phyloP scores from a whole-genome alignment of 2,113 vertebrate species.

The Pelodiscus sinensis region DNA sequence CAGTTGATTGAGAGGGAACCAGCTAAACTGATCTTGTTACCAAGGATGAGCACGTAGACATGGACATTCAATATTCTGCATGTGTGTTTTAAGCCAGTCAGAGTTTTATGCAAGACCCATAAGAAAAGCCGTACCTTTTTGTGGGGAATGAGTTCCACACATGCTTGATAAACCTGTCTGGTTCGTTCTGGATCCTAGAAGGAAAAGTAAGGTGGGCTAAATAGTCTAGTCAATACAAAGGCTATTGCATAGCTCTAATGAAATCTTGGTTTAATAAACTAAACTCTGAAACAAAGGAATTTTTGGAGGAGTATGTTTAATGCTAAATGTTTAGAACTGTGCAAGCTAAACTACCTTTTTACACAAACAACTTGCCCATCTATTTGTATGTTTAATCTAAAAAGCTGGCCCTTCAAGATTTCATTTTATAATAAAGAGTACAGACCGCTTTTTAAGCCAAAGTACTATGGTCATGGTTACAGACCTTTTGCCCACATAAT shows the following conservation, averaged over 20 bases:
- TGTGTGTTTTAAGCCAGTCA: neutral
- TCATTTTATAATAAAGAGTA: neutral
- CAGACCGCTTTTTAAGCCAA: neutral
- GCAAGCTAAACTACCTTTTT: neutral
- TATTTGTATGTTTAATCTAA: neutral
- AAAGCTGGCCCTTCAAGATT: neutral
- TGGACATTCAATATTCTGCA: neutral
- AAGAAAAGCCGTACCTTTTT: slow-evolving; percentile 88
- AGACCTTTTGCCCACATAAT: neutral
- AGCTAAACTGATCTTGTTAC: neutral
- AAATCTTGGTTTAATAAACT: neutral
- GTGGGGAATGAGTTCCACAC: slow-evolving; percentile 94
- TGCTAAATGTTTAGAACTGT: neutral
- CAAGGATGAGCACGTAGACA: fast-evolving
- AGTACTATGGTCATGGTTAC: neutral
- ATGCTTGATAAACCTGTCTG: slow-evolving; percentile 95
- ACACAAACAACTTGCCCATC: neutral
- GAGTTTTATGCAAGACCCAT: neutral
- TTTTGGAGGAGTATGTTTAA: neutral
- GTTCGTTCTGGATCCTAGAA: slow-evolving; percentile 92
- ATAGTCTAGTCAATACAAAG: neutral
- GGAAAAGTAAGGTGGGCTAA: neutral
- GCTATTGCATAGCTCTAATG: fast-evolving
- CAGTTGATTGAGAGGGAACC: neutral
- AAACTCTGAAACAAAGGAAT: neutral